Conservation (phyloP, 2,797 vertebrate genomes). For the Petrocephalus schoutedeni region DNA sequence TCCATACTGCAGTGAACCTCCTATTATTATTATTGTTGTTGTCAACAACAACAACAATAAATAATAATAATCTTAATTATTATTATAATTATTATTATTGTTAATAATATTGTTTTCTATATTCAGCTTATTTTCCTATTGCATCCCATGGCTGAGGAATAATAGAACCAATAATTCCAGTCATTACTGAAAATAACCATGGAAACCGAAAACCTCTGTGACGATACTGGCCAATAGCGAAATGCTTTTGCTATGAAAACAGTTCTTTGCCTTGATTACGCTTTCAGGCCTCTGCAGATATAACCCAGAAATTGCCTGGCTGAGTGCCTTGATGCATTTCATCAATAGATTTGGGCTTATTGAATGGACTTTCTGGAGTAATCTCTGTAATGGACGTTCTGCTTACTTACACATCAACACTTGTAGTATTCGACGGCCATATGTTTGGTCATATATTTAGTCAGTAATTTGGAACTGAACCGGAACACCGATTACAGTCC, state of each 20-base stretch:
- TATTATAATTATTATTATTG: neutral
- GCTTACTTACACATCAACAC: neutral
- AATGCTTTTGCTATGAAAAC: constrained; percentile 19
- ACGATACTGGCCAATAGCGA: neutral
- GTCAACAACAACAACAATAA: neutral
- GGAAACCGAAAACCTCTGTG: constrained; percentile 15
- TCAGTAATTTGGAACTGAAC: neutral
- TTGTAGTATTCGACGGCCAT: neutral
- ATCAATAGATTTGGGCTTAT: neutral
- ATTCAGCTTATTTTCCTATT: neutral
- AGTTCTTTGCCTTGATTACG: constrained; percentile 3
- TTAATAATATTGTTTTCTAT: neutral
- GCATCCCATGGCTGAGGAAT: constrained; percentile 8
- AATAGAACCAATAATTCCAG: neutral
- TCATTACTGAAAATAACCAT: constrained; percentile 16
- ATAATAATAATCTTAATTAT: neutral
- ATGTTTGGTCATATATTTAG: neutral
- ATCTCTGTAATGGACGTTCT: constrained; percentile 31
- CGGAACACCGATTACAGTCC: neutral
- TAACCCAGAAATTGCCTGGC: neutral
- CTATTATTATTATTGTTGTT: neutral
- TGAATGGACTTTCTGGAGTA: neutral
- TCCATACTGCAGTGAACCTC: neutral
- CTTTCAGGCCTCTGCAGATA: constrained; percentile 3
- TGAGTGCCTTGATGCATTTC: neutral